Evolutionary conservation across 2,797 vertebrate genomes (phyloP), one percentile per base, ranked within the genome.

Genomic region (Tolypeutes matacus): DNA sequence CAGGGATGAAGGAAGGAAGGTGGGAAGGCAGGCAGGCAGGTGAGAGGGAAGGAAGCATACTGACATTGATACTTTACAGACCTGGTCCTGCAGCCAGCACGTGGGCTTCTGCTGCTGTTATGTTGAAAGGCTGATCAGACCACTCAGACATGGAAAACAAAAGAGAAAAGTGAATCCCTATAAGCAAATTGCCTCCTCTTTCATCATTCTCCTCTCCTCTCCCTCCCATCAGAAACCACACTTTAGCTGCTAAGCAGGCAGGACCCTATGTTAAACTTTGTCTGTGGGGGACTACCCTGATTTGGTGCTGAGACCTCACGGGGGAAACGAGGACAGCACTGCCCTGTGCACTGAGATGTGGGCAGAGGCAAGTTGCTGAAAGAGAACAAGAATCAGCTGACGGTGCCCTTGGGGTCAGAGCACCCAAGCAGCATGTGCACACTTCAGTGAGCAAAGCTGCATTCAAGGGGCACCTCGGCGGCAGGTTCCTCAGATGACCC

Each of bases 311-410:
- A 49, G 34, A 42, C 15, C 15, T 17, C 18, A 10, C 0, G 0
- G 36, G 49, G 73, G 78, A 64, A 65, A 13, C 12, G 7, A 0
- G 0, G 13, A 29, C 0, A 34, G 62, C 7, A 0, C 80, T 23
- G 87, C 64, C 15, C 42, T 5, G 3, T 18, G 15, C 49, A 0
- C 51, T 0, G 14, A 5, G 13, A 49, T 3, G 10, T 0, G 1
- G 13, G n/a, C 56, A 69, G 81, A 2, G 13, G 62, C 3, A 51
- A 23, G 56, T 6, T 23, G 46, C 15, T 46, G 49, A 0, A n/a
- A 53, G 36, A 53, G 49, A 21, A 58, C 29, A 80, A 80, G 17
- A 36, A 5, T 34, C 67, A 62, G 15, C 51, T 15, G 67, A 76
- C 60, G 2, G 6, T 13, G 17, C 29, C 21, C 64, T 15, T 17